Base-by-base conservation (phyloP, 30 jellyfish, hydroid and myxozoan genomes). In the Sanderia malayensis region DNA sequence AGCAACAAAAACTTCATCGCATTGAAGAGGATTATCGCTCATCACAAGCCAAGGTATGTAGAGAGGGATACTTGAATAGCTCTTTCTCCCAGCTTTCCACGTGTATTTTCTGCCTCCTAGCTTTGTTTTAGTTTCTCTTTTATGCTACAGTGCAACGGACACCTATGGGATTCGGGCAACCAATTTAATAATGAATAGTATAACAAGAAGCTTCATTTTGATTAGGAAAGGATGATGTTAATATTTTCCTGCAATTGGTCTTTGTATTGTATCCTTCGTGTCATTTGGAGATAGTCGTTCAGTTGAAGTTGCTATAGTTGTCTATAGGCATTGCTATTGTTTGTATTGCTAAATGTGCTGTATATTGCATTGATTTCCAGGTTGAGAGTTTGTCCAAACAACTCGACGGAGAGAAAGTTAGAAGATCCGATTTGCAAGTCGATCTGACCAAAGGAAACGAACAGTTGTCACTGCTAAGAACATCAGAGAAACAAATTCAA, bases 401-500 rank as follows among this genome's bases (percentile, higher is more conserved):
- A 34, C 37, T 92, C 15, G 93, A 84, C 2, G 84, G 73, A 33
- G 99, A 92, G 58, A 58, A 33, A 18, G 21, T 66, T 19, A 67
- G 87, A 66, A 84, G 95, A 23, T 53, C 95, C 19, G 94, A 84
- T 10, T 46, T 86, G 21, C 96, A 92, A 23, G 30, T 37, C 20
- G 96, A 79, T 22, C 64, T 92, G 31, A 92, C 84, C 32, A 64
- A 66, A 46, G 89, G 86, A 19, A 84, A 46, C 30, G 81, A 81
- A 58, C 92, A 80, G 21, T 63, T 92, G 41, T 28, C 99, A 18
- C 69, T 84, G 57, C 70, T 73, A 9, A 85, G 85, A 33, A 78
- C 96, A 11, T 47, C 82, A 25, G 99, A 92, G 60, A 85, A 92
- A 58, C 99, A 92, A 60, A 46, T 72, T 24, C 92, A 83, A 58